Conservation (phyloP, 2,888 invertebrate genomes). For the Cabera pusaria region DNA sequence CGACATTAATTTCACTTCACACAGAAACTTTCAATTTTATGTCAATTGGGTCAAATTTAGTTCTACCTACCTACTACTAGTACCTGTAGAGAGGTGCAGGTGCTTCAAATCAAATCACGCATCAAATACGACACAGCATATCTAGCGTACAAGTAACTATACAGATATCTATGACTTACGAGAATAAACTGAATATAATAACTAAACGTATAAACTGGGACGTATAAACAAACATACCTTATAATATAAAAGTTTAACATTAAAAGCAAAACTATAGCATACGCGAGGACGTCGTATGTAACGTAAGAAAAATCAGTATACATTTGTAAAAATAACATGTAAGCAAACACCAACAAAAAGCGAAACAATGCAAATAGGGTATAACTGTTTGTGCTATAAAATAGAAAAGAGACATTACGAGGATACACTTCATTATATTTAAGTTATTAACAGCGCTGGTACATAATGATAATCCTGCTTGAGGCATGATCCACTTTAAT, state of each 20-base stretch:
- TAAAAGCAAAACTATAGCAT: slow-evolving; percentile 40
- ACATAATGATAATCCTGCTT: slow-evolving; percentile 4
- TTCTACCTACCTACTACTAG: too few species aligned
- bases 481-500: too few species aligned
- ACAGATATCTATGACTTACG: background rate
- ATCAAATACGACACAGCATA: too few species aligned
- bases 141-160: too few species aligned
- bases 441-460: slow-evolving; percentile 20
- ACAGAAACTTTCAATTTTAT: too few species aligned
- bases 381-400: slow-evolving; percentile 45
- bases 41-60: too few species aligned
- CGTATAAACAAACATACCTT: slow-evolving; percentile 44
- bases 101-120: too few species aligned
- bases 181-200: slow-evolving; percentile 55
- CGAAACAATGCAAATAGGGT: slow-evolving; percentile 36
- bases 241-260: slow-evolving; percentile 39
- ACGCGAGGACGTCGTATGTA: slow-evolving; percentile 40
- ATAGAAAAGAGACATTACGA: slow-evolving; percentile 22
- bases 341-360: slow-evolving; percentile 54
- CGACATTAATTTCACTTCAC: too few species aligned
- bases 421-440: slow-evolving; percentile 17
- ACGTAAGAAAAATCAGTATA: slow-evolving; percentile 34
- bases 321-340: slow-evolving; percentile 40
- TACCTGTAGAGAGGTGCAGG: too few species aligned
- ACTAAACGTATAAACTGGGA: slow-evolving; percentile 49